Percentiles rank a stretch among this genome's conserved stretches.
phyloP scores from a whole-genome alignment of 2,797 vertebrate genomes.

The Tauraco hartlaubi region DNA sequence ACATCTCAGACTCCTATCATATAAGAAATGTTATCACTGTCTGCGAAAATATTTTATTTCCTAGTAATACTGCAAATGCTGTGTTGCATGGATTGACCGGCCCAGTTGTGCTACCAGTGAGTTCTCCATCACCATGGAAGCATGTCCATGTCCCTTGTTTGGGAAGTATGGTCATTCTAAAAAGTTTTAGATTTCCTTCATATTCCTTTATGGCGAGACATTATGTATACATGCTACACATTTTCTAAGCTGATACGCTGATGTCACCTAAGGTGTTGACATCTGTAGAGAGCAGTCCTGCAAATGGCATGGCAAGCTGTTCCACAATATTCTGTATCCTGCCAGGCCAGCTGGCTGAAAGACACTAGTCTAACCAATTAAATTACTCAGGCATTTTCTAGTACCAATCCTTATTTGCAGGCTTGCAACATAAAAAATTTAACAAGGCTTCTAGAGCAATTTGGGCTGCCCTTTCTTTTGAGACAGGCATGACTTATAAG shows the following conservation, averaged over 20 bases:
- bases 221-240: not conserved
- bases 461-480: not conserved
- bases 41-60: not conserved
- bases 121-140: not conserved
- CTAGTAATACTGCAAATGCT: not conserved
- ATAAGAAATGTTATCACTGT: not conserved
- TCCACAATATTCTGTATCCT: not conserved
- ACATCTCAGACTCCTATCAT: not conserved
- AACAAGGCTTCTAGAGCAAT: not conserved
- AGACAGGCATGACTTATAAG: not conserved
- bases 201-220: fast-evolving
- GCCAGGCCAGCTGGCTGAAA: not conserved
- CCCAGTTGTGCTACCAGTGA: not conserved
- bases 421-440: not conserved
- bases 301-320: constrained; percentile 6
- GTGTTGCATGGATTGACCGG: not conserved
- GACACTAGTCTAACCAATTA: not conserved
- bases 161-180: not conserved
- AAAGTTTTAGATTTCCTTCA: not conserved
- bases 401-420: not conserved
- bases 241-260: not conserved
- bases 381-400: constrained; percentile 21
- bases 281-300: not conserved
- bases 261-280: not conserved
- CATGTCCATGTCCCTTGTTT: not conserved